These are phyloP conservation scores for Aptenodytes patagonicus DNA, from an alignment of 2,113 vertebrate species.

Conservation along the genomic window DNA sequence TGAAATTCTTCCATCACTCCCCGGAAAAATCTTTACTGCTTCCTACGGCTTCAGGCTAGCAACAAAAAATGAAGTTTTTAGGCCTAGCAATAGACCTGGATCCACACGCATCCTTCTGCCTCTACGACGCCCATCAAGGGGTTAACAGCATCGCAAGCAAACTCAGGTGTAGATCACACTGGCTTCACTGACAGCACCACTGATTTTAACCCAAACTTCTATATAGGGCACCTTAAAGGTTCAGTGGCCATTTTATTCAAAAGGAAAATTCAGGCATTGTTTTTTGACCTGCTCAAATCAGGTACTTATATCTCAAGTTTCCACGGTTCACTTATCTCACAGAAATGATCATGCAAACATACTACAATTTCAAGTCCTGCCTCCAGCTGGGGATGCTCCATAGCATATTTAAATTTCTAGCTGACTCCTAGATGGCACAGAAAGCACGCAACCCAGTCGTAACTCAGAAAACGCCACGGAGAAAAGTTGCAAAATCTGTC, in stretches of 20 bases:
- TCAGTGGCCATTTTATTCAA: fast-evolving
- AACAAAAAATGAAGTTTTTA: background rate
- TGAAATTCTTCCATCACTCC: background rate
- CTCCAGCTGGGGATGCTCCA: background rate
- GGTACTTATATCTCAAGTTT: background rate
- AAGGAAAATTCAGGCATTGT: background rate
- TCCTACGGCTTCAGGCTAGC: background rate
- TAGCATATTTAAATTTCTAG: background rate
- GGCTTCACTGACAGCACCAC: background rate
- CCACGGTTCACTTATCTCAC: fast-evolving
- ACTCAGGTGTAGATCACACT: background rate
- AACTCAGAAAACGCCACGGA: background rate
- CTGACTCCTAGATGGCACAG: background rate
- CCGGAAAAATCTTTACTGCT: background rate
- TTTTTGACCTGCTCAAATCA: background rate
- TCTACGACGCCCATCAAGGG: background rate
- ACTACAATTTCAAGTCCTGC: background rate
- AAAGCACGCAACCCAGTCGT: background rate
- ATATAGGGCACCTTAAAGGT: background rate
- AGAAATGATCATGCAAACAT: fast-evolving
- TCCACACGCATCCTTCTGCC: background rate
- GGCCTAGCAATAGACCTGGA: background rate
- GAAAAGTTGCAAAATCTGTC: background rate
- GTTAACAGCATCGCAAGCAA: background rate
- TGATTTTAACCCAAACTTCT: background rate